Base-by-base conservation (phyloP, 2,888 invertebrate species). In the Ectemnius cavifrons region DNA sequence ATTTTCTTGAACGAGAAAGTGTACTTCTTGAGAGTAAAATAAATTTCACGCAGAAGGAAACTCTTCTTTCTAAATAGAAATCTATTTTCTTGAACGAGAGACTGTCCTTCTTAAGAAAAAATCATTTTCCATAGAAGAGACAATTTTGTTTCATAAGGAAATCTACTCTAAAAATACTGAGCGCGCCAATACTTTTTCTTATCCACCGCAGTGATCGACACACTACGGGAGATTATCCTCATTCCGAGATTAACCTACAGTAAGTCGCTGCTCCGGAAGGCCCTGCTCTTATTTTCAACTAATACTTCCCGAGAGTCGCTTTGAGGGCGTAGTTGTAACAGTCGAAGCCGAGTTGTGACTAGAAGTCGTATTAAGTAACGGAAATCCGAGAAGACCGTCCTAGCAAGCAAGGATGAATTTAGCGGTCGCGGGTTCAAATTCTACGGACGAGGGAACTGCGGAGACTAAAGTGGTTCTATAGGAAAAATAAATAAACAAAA, bases 381-480 rank as follows among this genome's bases (percentile, higher is more conserved):
- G 58, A 67, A 67, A 47, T 73, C 64, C 73, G 78, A 70, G 11
- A 77, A 77, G 86, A 84, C 86, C 85, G 86, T 88, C 86, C 87
- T 84, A 80, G 62, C 47, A 58, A 56, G 73, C 20, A 68, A 71
- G 62, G 58, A 74, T 47, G 45, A 8, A 62, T 16, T 47, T 23
- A 47, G 27, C 27, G 16, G 18, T n/a, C 14, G n/a, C 27, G 47
- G 49, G 20, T 63, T 49, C 2, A 49, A 23, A 23, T 14, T 23
- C 49, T 27, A 63, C 49, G 63, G 16, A 47, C 52, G 52, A 52
- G 16, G 13, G 62, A 20, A 18, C 57, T 20, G 16, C 20, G 58
- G 67, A 69, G 62, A 75, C 67, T 68, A 14, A 20, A 66, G 11
- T 37, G 37, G 11, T 37, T 37, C 37, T 37, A 37, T 37, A 37